Base-by-base conservation (phyloP, 1,140 invertebrate species). In the Drosophila rufa region DNA sequence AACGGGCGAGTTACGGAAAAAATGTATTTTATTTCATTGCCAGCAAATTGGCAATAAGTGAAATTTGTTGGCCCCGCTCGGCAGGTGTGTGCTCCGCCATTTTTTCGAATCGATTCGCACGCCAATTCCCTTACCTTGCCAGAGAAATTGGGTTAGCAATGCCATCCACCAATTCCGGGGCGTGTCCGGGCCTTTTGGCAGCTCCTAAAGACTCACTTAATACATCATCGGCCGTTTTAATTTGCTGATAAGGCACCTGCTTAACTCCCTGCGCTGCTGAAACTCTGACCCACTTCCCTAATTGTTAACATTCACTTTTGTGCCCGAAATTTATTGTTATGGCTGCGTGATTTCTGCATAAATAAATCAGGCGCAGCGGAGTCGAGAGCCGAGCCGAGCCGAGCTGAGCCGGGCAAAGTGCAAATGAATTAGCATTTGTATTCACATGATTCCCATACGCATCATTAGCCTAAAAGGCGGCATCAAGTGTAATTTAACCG, bases 21-120 rank as follows among this genome's bases (percentile, higher is more conserved):
- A 64, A 77, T 76, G 80, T 86, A 86, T 86, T 86, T 86, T 87
- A 87, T 87, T 87, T 89, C 83, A 87, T 89, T 89, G 83, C 60
- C 80, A 90, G 83, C 84, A 89, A 89, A 89, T 89, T 89, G 86
- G 78, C 81, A 85, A 89, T 89, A 89, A 89, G 86, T 89, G 85
- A 89, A 90, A 89, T 89, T 89, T 90, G 85, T 89, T 89, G 78
- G 85, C 78, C 67, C 51, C 69, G 42, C 70, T 84, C 74, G 69
- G 62, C 84, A 89, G 84, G 85, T 89, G 85, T 81, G 77, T 76
- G 67, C n/a, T 42, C 48, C 43, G 70, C 66, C 25, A 58, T 58
- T 57, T 40, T 62, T 64, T 69, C 11, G 46, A 51, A 47, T 46
- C 53, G 64, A 19, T 62, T 77, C 65, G 75, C 56, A 70, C 56